Evolutionary conservation across 2,113 vertebrate genomes (phyloP).

Genomic region (rat (Rattus norvegicus)): DNA sequence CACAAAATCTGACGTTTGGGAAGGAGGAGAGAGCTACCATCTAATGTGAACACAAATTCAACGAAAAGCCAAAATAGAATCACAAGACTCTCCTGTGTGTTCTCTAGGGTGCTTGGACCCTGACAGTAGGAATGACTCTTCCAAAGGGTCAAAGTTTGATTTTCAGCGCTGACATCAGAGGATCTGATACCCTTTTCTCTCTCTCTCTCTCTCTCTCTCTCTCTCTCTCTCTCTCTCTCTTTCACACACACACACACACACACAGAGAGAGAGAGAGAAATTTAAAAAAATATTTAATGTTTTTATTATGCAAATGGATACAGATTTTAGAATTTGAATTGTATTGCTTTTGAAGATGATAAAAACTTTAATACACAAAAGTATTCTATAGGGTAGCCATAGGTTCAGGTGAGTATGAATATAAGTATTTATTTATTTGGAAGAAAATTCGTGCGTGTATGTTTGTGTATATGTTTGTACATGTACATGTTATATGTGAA

Average conservation of each 20-base stretch:
- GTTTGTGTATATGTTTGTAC: not conserved
- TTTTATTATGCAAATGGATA: constrained; percentile 36
- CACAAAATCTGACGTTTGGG: not conserved
- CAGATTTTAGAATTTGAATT: constrained; percentile 13
- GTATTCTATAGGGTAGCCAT: not conserved
- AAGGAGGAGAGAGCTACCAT: not conserved
- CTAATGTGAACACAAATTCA: not conserved
- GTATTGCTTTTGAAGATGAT: not conserved
- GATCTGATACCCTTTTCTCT: not conserved
- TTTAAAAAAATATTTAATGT: not conserved
- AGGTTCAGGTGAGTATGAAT: constrained; percentile 56
- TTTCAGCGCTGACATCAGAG: not conserved
- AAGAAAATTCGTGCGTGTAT: not conserved
- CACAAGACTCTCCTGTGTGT: not conserved
- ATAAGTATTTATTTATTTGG: not conserved
- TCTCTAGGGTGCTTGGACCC: not conserved
- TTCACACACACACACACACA: not conserved
- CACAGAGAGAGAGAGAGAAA: not conserved
- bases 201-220: no score
- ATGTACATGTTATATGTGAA: not conserved
- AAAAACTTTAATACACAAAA: not conserved
- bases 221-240: no score
- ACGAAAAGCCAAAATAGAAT: constrained; percentile 1
- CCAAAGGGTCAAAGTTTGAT: not conserved
- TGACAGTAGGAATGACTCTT: not conserved